Conservation (phyloP, 1,140 invertebrate genomes). For the Lepidurus apus region DNA sequence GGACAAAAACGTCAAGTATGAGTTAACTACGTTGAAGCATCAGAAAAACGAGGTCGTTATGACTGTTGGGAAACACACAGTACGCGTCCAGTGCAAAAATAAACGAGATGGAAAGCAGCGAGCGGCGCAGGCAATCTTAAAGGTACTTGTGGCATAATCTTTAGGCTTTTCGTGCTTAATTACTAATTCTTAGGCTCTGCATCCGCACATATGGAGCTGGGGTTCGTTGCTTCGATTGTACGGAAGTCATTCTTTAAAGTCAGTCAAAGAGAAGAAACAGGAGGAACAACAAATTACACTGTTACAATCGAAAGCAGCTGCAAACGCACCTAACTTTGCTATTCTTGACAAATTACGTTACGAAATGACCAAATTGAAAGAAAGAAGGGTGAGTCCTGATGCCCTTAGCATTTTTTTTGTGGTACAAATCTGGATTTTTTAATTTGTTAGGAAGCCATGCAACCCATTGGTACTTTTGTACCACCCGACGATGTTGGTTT, state of each 20-base stretch:
- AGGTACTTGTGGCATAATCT: conserved; percentile 48
- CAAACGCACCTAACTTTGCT: conserved; percentile 87
- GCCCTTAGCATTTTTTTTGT: background rate
- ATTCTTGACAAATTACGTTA: conserved; percentile 82
- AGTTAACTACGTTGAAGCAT: conserved; percentile 80
- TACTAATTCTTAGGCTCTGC: conserved; percentile 55
- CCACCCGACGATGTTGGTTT: conserved; percentile 58
- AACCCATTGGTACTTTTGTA: conserved; percentile 67
- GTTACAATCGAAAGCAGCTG: conserved; percentile 79
- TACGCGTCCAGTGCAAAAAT: conserved; percentile 84
- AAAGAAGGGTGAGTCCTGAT: conserved; percentile 38
- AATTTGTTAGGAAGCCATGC: conserved; percentile 49
- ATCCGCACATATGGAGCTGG: conserved; percentile 92
- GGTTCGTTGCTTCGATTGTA: conserved; percentile 88
- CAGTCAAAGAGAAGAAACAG: conserved; percentile 87
- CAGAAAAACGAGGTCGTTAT: conserved; percentile 92
- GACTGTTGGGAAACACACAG: conserved; percentile 86
- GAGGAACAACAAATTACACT: conserved; percentile 91
- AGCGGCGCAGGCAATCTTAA: conserved; percentile 90
- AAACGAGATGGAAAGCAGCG: conserved; percentile 96
- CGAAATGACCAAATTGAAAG: conserved; percentile 78
- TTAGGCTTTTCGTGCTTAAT: conserved; percentile 1
- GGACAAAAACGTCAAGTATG: conserved; percentile 80
- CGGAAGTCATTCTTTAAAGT: conserved; percentile 85
- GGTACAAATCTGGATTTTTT: conserved; percentile 27